Evolutionary conservation across 2,888 invertebrate species (phyloP).

Genomic region (Ceramica pisi): DNA sequence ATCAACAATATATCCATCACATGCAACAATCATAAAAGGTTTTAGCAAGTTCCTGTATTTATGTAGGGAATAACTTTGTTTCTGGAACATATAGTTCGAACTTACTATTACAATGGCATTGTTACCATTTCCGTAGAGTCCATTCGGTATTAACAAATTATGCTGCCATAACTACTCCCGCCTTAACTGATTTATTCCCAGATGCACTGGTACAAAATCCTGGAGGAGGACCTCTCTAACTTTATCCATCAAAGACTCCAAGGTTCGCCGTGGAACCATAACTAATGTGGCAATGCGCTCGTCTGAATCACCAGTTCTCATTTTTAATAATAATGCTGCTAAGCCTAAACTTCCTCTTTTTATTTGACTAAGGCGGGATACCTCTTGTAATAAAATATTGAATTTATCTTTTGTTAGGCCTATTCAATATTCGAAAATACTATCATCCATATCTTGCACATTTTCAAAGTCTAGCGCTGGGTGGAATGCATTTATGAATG

Average conservation of each 20-base stretch:
- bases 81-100: too few species aligned
- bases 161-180: neutral
- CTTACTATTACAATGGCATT: slow-evolving; percentile 6
- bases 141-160: slow-evolving; percentile 1
- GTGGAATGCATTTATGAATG: too few species aligned
- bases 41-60: too few species aligned
- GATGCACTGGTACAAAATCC: slow-evolving; percentile 1
- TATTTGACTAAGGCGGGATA: neutral
- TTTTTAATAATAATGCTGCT: neutral
- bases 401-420: too few species aligned
- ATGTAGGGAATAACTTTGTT: too few species aligned
- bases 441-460: too few species aligned
- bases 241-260: slow-evolving; percentile 6
- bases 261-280: slow-evolving; percentile 3
- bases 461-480: neutral
- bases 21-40: too few species aligned
- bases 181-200: slow-evolving; percentile 7
- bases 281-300: slow-evolving; percentile 1
- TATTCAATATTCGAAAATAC: too few species aligned
- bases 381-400: neutral
- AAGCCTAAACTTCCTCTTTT: slow-evolving; percentile 1
- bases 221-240: slow-evolving; percentile 10
- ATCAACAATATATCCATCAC: slow-evolving; percentile 17
- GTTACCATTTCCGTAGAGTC: neutral
- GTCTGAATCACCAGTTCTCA: slow-evolving; percentile 1